Evolutionary conservation across 2,113 vertebrate genomes (phyloP).

Genomic region (Centropristis striata): DNA sequence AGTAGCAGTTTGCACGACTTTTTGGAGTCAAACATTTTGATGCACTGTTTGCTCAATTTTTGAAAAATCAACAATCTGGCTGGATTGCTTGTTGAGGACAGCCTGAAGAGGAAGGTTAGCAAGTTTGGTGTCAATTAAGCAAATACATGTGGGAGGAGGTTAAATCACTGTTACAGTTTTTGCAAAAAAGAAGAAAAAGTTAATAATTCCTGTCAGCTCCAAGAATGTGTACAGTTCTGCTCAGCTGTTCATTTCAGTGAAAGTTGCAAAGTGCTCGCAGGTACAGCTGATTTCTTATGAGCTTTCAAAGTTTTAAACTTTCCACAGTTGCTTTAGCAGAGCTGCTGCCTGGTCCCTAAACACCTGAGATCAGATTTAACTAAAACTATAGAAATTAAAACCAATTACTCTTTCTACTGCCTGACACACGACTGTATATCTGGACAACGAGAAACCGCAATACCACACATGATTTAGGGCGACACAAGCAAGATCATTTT

Average conservation of each 20-base stretch:
- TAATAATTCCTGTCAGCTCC: not conserved
- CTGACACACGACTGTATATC: conserved; percentile 5
- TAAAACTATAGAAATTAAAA: conserved; percentile 18
- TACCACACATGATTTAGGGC: conserved; percentile 13
- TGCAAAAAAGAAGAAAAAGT: too few species aligned
- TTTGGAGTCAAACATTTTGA: too few species aligned
- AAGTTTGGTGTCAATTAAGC: not conserved
- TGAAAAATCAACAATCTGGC: not conserved
- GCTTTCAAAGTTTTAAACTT: not conserved
- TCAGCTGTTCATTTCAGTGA: not conserved
- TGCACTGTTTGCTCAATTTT: too few species aligned
- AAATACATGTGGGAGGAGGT: not conserved
- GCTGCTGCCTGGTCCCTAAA: too few species aligned
- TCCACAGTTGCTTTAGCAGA: not conserved
- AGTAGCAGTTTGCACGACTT: too few species aligned
- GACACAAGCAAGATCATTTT: not conserved
- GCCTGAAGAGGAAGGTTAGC: not conserved
- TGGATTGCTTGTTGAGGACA: not conserved
- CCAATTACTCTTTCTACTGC: conserved; percentile 6
- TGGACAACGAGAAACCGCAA: conserved; percentile 8
- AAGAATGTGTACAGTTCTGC: too few species aligned
- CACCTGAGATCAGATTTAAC: not conserved
- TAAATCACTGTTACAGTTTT: not conserved
- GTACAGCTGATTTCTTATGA: too few species aligned
- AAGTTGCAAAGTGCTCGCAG: not conserved